Evolutionary conservation across 2,113 vertebrate species (phyloP), one percentile per base, ranked within the genome.

Genomic region (Ageneiosus marmoratus): DNA sequence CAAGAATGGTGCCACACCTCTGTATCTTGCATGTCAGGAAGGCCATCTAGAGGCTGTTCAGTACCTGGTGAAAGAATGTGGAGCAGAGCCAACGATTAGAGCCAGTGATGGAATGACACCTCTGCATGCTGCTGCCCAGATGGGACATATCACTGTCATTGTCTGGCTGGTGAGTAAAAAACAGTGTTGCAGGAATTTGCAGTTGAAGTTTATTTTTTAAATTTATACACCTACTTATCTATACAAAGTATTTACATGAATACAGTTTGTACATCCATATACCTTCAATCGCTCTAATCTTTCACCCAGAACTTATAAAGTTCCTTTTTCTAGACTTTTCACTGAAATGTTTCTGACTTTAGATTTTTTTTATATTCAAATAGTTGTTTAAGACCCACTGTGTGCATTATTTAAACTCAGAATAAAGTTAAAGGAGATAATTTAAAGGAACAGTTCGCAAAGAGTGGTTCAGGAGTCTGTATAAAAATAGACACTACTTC

Each of bases 11-110:
- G 97, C 98, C 95, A 99, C 98, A 34, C 96, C 98, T 5, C 95
- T 99, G 88, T 99, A 99, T 93, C 95, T 99, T 94, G 96, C 98
- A 83, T 99, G 97, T 94, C 98, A 99, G 92, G 98, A 99, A 92
- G 98, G 98, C 88, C 98, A 99, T 89, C 92, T 99, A 92, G 98
- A 99, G 88, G 95, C 95, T 74, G 94, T 98, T 84, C 96, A 99
- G 89, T 96, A 96, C 93, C 91, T 99, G 90, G 97, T 97, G 85
- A 96, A 98, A 90, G 96, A 98, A 80, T 98, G 96, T 16, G 95
- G 94, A 81, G 96, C 98, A 0, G 95, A 99, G 83, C 94, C 97
- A 11, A 95, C 95, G 34, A 87, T 92, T 0, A 89, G 96, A 34
- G 96, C 98, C 91, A 95, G 94, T 0, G 98, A 99, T 0, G 98